These are phyloP conservation scores for Tursiops truncatus DNA, from an alignment of 2,113 vertebrate genomes.

Conservation along the genomic window DNA sequence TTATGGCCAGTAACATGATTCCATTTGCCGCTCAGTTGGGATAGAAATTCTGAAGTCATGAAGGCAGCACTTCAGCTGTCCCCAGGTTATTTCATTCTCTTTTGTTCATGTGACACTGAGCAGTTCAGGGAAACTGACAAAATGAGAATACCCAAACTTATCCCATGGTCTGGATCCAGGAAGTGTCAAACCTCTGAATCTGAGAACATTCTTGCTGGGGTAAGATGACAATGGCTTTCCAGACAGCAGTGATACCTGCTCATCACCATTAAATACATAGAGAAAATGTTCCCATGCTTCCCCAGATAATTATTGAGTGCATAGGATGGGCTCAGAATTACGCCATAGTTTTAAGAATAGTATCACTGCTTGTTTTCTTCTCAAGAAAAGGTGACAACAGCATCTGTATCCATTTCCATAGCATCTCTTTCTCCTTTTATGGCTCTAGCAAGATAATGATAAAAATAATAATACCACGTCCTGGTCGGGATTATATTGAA, in stretches of 20 bases:
- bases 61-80: not conserved
- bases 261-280: not conserved
- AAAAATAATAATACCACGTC: not conserved
- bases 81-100: not conserved
- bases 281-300: not conserved
- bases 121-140: not conserved
- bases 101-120: not conserved
- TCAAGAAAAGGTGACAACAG: not conserved
- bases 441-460: not conserved
- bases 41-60: not conserved
- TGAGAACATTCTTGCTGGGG: not conserved
- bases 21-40: not conserved
- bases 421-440: not conserved
- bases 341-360: not conserved
- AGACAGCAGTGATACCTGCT: not conserved
- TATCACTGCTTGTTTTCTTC: not conserved
- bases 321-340: not conserved
- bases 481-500: slow-evolving; percentile 30
- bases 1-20: not conserved
- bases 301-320: not conserved
- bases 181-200: not conserved
- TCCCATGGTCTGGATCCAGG: not conserved
- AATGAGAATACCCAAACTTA: not conserved
- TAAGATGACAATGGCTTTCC: not conserved
- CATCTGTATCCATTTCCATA: not conserved